Conservation (phyloP, 2,797 vertebrate genomes). For the Bovichtus diacanthus region DNA sequence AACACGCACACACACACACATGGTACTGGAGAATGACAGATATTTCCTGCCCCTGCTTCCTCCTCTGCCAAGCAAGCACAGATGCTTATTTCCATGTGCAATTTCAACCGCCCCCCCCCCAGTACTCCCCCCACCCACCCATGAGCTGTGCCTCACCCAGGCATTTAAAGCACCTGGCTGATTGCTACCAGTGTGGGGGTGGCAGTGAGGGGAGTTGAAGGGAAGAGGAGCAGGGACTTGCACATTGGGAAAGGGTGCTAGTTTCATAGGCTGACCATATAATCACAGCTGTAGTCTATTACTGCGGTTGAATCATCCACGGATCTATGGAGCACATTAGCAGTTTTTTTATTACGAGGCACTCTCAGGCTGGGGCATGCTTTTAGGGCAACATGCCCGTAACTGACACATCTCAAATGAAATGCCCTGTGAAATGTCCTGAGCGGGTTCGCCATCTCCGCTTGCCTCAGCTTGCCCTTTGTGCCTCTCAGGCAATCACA, state of each 20-base stretch:
- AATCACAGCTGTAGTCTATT: conserved; percentile 59
- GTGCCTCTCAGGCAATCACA: conserved; percentile 51
- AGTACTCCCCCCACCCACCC: conserved; percentile 53
- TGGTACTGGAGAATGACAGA: conserved; percentile 80
- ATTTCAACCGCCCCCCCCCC: conserved; percentile 47
- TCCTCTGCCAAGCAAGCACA: conserved; percentile 79
- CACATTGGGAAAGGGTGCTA: conserved; percentile 66
- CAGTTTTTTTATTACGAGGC: conserved; percentile 38
- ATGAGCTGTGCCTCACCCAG: conserved; percentile 73
- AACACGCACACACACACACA: conserved; percentile 14
- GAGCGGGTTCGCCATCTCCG: conserved; percentile 44
- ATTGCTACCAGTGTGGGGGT: conserved; percentile 78
- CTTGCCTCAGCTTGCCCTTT: conserved; percentile 67
- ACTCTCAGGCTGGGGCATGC: conserved; percentile 45
- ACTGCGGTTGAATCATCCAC: conserved; percentile 53
- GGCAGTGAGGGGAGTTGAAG: conserved; percentile 52
- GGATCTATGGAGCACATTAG: conserved; percentile 33
- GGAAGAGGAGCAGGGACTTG: conserved; percentile 52
- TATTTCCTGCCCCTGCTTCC: conserved; percentile 85
- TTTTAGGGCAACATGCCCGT: conserved; percentile 57
- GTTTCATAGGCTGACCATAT: conserved; percentile 68
- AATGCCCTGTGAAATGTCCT: conserved; percentile 66
- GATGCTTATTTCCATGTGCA: conserved; percentile 85
- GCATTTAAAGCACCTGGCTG: conserved; percentile 87
- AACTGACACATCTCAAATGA: conserved; percentile 73